Base-by-base conservation (phyloP, 2,113 vertebrate genomes). In the Equus przewalskii region DNA sequence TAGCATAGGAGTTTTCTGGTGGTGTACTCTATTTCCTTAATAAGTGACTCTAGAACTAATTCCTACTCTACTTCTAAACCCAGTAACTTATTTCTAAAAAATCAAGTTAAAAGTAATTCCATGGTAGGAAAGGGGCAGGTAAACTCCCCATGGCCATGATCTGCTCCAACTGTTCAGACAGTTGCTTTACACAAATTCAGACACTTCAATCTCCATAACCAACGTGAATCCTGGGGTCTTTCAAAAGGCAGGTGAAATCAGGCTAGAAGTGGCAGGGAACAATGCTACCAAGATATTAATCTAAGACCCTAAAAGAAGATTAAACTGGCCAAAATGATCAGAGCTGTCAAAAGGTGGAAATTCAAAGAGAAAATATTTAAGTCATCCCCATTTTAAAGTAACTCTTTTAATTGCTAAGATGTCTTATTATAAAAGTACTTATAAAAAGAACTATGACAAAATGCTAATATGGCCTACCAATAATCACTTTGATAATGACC, bases 391-490 rank as follows among this genome's bases (percentile, higher is more conserved):
- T 72, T 94, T 95, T 58, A 81, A 78, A 78, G 36, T 65, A 85
- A 96, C 12, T 91, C n/a, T 72, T 78, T 36, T 73, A 89, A 82
- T 11, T 44, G 60, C 51, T 90, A 92, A 22, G 30, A 65, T 60
- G 82, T 92, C 16, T n/a, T 56, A 70, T 18, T 56, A 44, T 73
- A 21, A 44, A 94, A 93, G 14, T 79, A 54, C 10, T 93, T 78
- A 93, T 24, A 73, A 78, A 81, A 94, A 93, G 30, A 79, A 92
- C 10, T 49, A 28, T 10, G 24, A 54, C 24, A 91, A 93, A 95
- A 80, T 33, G 65, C 36, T 84, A 54, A 62, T 14, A 56, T 1
- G 16, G 19, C 21, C 87, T 83, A 70, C 62, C 36, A 91, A 49
- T 44, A 70, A 62, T 28, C n/a, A 89, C 76, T 86, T 33, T 72